Conservation (phyloP, 1,140 invertebrate genomes). For the Teleopsis dalmanni region DNA sequence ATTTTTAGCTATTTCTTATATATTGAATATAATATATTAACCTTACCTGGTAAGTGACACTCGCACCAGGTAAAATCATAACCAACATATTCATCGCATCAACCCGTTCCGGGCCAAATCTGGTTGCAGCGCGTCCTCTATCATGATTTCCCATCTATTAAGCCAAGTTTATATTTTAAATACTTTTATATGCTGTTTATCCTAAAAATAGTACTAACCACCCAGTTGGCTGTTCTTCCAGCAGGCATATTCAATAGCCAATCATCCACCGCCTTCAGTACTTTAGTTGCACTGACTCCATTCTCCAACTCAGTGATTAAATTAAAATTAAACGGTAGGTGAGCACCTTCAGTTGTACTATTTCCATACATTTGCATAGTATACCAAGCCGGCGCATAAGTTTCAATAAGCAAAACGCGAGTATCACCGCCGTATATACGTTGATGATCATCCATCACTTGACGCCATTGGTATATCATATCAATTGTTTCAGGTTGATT, state of each 20-base stretch:
- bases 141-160: conserved; percentile 65
- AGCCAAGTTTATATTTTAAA: conserved; percentile 54
- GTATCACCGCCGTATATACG: conserved; percentile 33
- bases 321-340: conserved; percentile 58
- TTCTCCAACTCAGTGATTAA: conserved; percentile 48
- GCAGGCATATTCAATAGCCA: conserved; percentile 52
- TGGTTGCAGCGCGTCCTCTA: conserved; percentile 52
- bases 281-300: conserved; percentile 49
- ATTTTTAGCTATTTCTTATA: no score
- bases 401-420: conserved; percentile 63
- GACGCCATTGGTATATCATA: conserved; percentile 53
- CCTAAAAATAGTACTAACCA: no score
- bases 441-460: conserved; percentile 50
- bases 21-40: no score
- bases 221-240: conserved; percentile 50
- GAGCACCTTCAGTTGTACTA: conserved; percentile 49
- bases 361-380: conserved; percentile 50
- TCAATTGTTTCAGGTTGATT: conserved; percentile 50
- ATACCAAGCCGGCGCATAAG: conserved; percentile 50
- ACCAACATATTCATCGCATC: conserved; percentile 50
- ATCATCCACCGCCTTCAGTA: conserved; percentile 45
- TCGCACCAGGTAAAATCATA: conserved; percentile 55
- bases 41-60: conserved; percentile 58
- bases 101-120: conserved; percentile 45
- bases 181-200: conserved; percentile 47